phyloP scores from a whole-genome alignment of 2,113 vertebrate species.

The Tricholaema leucomelas region DNA sequence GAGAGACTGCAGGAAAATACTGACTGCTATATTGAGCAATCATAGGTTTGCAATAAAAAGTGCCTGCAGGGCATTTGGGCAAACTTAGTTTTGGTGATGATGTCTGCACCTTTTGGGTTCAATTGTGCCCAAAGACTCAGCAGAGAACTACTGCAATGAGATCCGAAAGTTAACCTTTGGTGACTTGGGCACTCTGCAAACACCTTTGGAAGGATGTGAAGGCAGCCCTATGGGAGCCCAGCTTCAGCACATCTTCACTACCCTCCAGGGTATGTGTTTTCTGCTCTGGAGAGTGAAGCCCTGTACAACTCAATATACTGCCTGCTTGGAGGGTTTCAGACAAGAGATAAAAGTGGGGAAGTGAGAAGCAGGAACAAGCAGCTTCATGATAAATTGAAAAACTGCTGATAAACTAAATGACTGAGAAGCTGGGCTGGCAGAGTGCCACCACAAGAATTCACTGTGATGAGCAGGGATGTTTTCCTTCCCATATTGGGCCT shows the following conservation, averaged over 20 bases:
- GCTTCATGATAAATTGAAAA: conserved; percentile 12
- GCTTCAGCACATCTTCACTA: background rate
- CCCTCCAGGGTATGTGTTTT: background rate
- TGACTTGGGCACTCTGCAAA: background rate
- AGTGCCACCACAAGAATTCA: background rate
- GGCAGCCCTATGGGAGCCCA: background rate
- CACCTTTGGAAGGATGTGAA: accelerated
- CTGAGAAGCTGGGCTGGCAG: background rate
- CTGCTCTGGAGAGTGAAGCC: background rate
- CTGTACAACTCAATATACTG: background rate
- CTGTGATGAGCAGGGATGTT: background rate
- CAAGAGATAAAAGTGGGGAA: background rate
- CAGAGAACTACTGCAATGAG: background rate
- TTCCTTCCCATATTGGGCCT: background rate
- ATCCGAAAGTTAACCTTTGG: background rate
- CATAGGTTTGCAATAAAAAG: background rate
- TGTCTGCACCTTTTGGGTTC: background rate
- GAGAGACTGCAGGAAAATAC: background rate
- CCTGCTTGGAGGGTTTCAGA: background rate
- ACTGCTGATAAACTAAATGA: conserved; percentile 7
- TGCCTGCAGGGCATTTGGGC: background rate
- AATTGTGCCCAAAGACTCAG: background rate
- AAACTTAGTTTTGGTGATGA: background rate
- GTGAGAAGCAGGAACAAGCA: background rate
- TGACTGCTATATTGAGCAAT: background rate